phyloP scores from a whole-genome alignment of 2,797 vertebrate genomes.

The Pogoniulus pusillus region DNA sequence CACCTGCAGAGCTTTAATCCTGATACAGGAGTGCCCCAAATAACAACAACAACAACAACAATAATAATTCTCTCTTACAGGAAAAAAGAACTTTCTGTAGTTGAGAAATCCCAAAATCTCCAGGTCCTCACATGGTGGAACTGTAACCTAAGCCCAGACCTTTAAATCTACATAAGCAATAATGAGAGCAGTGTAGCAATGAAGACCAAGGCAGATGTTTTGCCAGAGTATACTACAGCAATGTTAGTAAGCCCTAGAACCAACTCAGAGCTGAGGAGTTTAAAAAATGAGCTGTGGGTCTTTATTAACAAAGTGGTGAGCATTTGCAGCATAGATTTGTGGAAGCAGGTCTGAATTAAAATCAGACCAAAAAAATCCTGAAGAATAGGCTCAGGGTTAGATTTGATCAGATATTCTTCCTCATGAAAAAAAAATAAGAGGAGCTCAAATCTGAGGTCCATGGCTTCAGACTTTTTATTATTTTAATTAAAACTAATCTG shows the following conservation, averaged over 20 bases:
- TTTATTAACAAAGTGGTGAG: neutral
- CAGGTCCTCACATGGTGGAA: neutral
- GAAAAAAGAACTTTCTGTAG: neutral
- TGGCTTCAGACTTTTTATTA: constrained; percentile 17
- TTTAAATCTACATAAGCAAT: neutral
- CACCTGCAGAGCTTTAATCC: constrained; percentile 54
- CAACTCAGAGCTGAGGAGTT: neutral
- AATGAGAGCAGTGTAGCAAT: neutral
- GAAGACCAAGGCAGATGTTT: neutral
- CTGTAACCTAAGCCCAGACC: neutral
- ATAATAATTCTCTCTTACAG: neutral
- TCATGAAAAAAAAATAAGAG: neutral
- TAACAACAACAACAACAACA: neutral
- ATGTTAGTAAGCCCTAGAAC: neutral
- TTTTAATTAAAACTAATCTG: constrained; percentile 62
- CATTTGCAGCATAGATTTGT: neutral
- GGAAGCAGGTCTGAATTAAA: constrained; percentile 2
- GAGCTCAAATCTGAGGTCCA: neutral
- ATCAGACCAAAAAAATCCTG: neutral
- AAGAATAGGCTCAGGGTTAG: neutral
- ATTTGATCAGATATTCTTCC: neutral
- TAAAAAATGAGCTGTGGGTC: neutral
- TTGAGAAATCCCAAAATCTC: neutral
- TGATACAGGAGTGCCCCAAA: neutral
- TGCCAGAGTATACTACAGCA: neutral